Base-by-base conservation (phyloP, 2,113 vertebrate species). In the Eurystomus gularis region DNA sequence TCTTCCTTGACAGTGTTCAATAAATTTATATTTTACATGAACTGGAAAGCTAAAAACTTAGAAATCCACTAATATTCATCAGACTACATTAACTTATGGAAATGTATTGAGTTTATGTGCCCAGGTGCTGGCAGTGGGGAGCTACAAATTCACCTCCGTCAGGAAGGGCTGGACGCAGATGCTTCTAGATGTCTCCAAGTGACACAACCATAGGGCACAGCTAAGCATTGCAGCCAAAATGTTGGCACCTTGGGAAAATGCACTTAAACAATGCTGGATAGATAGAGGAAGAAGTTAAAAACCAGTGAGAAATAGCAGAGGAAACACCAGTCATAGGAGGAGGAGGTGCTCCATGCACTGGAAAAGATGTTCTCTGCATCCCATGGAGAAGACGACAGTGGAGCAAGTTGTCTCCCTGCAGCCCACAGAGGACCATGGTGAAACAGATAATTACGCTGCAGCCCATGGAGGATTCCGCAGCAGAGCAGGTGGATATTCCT, bases 131-230 rank as follows among this genome's bases (percentile, higher is more conserved):
- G 5, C 6, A 58, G 16, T 10, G 6, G 3, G 11, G 17, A 1
- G 7, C 14, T 75, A 28, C 13, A 73, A 3, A 5, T 7, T 28
- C 16, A 5, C 29, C 2, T 31, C 31, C 54, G 9, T 51, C 18
- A 85, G 21, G 19, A 31, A 33, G 76, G 17, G 4, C 24, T 29
- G 46, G 33, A 61, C 39, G 19, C 18, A 39, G 28, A 15, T 6
- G 1, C 3, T 52, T 75, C 51, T 16, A 60, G 25, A 18, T 1
- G 2, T 4, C 9, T 61, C n/a, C 5, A 70, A 8, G 0, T 3
- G 18, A 46, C 33, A 4, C 13, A 66, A 9, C 1, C 1, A 1
- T 35, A 82, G 13, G 15, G 17, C 39, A 69, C 21, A 55, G 9
- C 12, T 86, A 51, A 79, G 11, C 13, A 13, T 11, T 37, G 42